Evolutionary conservation across 2,888 invertebrate genomes (phyloP).

Genomic region (Drosophila demipolita): DNA sequence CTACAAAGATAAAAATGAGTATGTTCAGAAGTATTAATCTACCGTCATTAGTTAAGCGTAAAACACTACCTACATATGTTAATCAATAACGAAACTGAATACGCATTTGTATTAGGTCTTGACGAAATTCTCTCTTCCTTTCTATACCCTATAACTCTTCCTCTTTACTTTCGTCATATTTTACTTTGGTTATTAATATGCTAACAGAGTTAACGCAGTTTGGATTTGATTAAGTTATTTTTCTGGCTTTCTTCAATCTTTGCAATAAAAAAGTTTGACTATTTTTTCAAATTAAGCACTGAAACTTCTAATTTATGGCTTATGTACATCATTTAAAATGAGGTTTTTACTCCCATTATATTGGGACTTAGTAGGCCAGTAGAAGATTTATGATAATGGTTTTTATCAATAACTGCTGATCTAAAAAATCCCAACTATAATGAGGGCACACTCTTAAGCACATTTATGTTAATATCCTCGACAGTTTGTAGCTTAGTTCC

Average conservation of each 20-base stretch:
- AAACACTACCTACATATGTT: no score
- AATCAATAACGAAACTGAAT: no score
- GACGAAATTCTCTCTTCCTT: no score
- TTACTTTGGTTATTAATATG: no score
- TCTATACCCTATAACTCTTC: no score
- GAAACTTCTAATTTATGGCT: conserved; percentile 66
- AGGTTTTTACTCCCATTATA: conserved; percentile 82
- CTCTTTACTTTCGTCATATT: no score
- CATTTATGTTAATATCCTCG: neutral
- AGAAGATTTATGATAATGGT: conserved; percentile 67
- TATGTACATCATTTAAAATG: conserved; percentile 56
- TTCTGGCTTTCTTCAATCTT: neutral
- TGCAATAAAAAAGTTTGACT: neutral
- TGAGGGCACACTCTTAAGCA: conserved; percentile 64
- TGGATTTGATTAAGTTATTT: neutral
- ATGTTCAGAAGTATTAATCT: no score
- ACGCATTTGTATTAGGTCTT: no score
- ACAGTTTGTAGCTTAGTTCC: neutral
- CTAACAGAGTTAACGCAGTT: no score
- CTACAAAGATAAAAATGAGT: no score
- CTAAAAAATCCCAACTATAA: conserved; percentile 85
- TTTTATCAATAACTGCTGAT: conserved; percentile 84
- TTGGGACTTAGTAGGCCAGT: conserved; percentile 86
- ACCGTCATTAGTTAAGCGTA: no score
- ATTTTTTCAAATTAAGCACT: neutral